Percentiles rank a stretch among this genome's conserved stretches.
Evolutionary conservation across 1,140 invertebrate genomes (phyloP).

Genomic region (Temnothorax longispinosus): DNA sequence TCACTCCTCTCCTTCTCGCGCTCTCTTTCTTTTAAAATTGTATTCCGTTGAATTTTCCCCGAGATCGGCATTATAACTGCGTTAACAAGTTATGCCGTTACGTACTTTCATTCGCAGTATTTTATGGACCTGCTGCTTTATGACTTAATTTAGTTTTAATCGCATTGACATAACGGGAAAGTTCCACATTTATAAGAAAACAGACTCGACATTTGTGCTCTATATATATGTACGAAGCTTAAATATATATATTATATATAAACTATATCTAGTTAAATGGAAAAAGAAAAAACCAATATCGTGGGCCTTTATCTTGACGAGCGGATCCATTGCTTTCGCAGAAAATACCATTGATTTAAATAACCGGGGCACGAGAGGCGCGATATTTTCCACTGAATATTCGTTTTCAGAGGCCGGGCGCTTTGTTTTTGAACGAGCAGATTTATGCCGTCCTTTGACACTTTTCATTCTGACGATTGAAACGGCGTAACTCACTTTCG

Average conservation of each 20-base stretch:
- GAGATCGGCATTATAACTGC: slow-evolving; percentile 10
- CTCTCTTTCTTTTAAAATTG: not conserved
- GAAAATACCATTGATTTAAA: slow-evolving; percentile 52
- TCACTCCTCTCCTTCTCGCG: not conserved
- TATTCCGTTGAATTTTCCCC: slow-evolving; percentile 8
- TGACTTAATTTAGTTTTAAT: slow-evolving; percentile 43
- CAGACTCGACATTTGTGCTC: not conserved
- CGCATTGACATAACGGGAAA: slow-evolving; percentile 5
- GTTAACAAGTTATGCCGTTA: slow-evolving; percentile 33
- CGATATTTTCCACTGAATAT: slow-evolving; percentile 60
- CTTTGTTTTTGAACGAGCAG: slow-evolving; percentile 59
- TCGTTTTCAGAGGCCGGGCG: slow-evolving; percentile 43
- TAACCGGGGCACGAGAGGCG: slow-evolving; percentile 43
- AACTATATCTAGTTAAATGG: not conserved
- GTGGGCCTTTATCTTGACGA: slow-evolving; percentile 34
- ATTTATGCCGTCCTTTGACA: slow-evolving; percentile 60
- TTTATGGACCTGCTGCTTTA: slow-evolving; percentile 14
- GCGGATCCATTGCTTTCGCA: slow-evolving; percentile 39
- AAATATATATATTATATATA: not conserved
- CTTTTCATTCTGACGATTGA: slow-evolving; percentile 66
- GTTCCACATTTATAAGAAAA: slow-evolving; percentile 11
- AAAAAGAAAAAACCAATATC: not conserved
- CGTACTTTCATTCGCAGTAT: slow-evolving; percentile 17
- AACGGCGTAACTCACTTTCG: slow-evolving; percentile 64
- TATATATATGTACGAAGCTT: not conserved